Conservation (phyloP, 2,797 vertebrate species). For the Chrosomus eos region DNA sequence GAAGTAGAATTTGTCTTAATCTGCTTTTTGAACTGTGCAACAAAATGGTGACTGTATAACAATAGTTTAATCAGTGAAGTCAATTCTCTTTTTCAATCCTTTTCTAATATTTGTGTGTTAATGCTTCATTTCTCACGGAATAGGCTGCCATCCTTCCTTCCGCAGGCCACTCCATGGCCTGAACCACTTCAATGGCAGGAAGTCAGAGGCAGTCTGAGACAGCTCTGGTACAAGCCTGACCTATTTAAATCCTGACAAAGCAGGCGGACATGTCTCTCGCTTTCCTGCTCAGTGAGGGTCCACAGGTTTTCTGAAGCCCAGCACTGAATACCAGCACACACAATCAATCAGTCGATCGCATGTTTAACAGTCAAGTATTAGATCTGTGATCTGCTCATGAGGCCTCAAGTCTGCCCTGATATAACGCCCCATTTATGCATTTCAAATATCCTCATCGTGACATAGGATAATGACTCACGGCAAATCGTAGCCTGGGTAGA, state of each 20-base stretch:
- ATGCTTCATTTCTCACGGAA: slow-evolving; percentile 55
- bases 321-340: slow-evolving; percentile 46
- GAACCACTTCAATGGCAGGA: slow-evolving; percentile 71
- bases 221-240: slow-evolving; percentile 73
- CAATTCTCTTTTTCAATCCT: not conserved
- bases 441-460: slow-evolving; percentile 17
- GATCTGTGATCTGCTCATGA: not conserved
- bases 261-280: slow-evolving; percentile 63
- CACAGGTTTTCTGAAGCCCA: slow-evolving; percentile 6
- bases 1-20: not conserved
- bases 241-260: slow-evolving; percentile 74
- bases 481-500: slow-evolving; percentile 26
- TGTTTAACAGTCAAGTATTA: slow-evolving; percentile 5
- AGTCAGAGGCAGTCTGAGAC: slow-evolving; percentile 74
- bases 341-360: slow-evolving; percentile 19
- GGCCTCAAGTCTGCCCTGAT: not conserved
- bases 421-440: slow-evolving; percentile 1
- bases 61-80: slow-evolving; percentile 18
- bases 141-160: slow-evolving; percentile 36
- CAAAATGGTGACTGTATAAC: not conserved
- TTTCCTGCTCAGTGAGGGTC: slow-evolving; percentile 43
- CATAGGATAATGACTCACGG: slow-evolving; percentile 31
- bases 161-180: slow-evolving; percentile 65
- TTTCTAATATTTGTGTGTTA: slow-evolving; percentile 44
- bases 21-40: not conserved